These are phyloP conservation scores for Sceloporus tristichus DNA, from an alignment of 2,113 vertebrate species.

Conservation along the genomic window DNA sequence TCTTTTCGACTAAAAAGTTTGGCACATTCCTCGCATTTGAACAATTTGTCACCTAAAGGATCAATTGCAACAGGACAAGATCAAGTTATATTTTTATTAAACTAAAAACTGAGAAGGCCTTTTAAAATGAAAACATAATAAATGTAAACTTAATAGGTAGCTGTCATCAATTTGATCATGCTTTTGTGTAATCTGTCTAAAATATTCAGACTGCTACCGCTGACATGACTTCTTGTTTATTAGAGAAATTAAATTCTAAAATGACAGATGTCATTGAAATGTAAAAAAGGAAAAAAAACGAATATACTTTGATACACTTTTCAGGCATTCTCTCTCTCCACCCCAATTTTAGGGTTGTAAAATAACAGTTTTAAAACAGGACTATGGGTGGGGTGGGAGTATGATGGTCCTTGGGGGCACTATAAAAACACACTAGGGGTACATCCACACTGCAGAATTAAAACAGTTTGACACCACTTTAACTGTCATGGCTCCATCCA, in stretches of 20 bases:
- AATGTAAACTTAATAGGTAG: background rate
- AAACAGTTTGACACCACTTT: too few species aligned
- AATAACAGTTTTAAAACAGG: too few species aligned
- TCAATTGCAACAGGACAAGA: conserved; percentile 41
- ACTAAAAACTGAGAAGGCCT: conserved; percentile 38
- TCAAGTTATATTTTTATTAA: conserved; percentile 39
- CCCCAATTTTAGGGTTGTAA: too few species aligned
- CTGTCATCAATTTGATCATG: background rate
- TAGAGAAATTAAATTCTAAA: background rate
- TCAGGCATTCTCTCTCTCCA: too few species aligned
- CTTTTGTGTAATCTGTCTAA: background rate
- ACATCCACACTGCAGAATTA: too few species aligned
- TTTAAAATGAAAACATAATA: conserved; percentile 13
- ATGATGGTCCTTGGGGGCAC: too few species aligned
- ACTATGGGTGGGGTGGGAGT: too few species aligned
- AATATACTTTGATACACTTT: too few species aligned
- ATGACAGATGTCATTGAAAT: background rate
- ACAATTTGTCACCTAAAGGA: conserved; percentile 92
- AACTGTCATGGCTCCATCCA: too few species aligned
- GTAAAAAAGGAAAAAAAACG: background rate
- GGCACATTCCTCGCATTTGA: conserved; percentile 98
- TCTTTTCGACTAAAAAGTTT: conserved; percentile 98
- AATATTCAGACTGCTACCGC: background rate
- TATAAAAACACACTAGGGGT: too few species aligned
- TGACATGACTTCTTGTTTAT: background rate